These are phyloP conservation scores for Pemphredon lugubris DNA, from an alignment of 2,888 invertebrate genomes.

Conservation along the genomic window DNA sequence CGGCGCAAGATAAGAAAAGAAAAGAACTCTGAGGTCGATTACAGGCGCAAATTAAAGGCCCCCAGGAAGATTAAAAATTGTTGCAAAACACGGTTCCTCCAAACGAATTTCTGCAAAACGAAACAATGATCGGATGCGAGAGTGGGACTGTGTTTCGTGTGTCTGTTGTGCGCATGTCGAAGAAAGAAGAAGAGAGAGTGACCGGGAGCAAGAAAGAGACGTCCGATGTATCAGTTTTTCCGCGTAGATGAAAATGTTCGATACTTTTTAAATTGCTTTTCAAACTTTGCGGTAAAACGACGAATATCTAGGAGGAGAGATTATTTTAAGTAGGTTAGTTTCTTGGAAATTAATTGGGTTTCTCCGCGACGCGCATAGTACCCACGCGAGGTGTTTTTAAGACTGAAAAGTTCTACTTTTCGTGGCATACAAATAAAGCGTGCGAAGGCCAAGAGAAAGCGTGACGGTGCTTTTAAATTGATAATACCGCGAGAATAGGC, in stretches of 20 bases:
- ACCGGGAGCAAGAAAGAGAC: background rate
- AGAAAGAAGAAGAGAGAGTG: background rate
- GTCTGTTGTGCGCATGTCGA: background rate
- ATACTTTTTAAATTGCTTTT: background rate
- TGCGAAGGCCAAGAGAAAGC: conserved; percentile 2
- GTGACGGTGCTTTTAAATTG: background rate
- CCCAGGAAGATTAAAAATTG: no score
- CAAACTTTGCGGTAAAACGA: background rate
- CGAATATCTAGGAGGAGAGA: background rate
- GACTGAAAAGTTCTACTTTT: background rate
- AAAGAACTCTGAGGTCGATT: no score
- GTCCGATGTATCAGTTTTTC: background rate
- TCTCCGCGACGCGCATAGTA: no score
- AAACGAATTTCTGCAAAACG: background rate
- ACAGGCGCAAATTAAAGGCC: no score
- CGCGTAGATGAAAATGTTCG: background rate
- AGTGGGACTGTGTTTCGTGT: no score
- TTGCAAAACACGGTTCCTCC: no score
- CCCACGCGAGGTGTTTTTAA: background rate
- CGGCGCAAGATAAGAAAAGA: no score
- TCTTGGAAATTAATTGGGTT: no score
- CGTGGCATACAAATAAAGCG: background rate
- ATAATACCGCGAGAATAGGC: background rate
- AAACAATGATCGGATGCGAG: background rate
- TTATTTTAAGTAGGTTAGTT: background rate